A percentile compares a stretch with the other conserved stretches of the same genome.
Evolutionary conservation across 2,888 invertebrate species (phyloP).

Genomic region (Oscheius sp.): DNA sequence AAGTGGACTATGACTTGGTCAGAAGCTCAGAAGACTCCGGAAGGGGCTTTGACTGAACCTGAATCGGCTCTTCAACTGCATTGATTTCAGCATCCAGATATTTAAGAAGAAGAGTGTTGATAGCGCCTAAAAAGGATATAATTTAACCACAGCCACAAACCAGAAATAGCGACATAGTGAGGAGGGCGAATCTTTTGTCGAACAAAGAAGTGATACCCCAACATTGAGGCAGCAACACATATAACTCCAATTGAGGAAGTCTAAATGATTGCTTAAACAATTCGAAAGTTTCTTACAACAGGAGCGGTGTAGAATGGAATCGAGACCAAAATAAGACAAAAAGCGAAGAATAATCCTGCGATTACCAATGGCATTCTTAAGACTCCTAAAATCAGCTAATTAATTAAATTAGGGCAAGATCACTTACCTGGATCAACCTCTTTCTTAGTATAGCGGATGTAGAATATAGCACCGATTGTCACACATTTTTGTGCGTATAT

Average conservation of each 20-base stretch:
- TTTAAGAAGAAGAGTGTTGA: constrained; percentile 8
- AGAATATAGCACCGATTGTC: constrained; percentile 52
- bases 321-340: constrained; percentile 60
- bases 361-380: constrained; percentile 59
- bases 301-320: constrained; percentile 56
- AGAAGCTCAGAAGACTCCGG: background rate
- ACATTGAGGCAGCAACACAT: background rate
- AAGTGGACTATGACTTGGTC: no score
- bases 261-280: background rate
- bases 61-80: background rate
- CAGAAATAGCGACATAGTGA: background rate
- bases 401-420: background rate
- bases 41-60: background rate
- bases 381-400: constrained; percentile 48
- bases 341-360: constrained; percentile 53
- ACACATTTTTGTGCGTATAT: constrained; percentile 48
- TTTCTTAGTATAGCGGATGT: constrained; percentile 49
- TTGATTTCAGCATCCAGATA: background rate
- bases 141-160: background rate
- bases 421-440: constrained; percentile 36
- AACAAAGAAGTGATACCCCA: background rate
- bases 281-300: no score
- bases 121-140: background rate
- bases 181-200: background rate
- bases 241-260: background rate